Percentiles rank a stretch among this genome's conserved stretches.
Conservation (phyloP, 2,797 vertebrate genomes). For the Neosilurus mollespiculum region DNA sequence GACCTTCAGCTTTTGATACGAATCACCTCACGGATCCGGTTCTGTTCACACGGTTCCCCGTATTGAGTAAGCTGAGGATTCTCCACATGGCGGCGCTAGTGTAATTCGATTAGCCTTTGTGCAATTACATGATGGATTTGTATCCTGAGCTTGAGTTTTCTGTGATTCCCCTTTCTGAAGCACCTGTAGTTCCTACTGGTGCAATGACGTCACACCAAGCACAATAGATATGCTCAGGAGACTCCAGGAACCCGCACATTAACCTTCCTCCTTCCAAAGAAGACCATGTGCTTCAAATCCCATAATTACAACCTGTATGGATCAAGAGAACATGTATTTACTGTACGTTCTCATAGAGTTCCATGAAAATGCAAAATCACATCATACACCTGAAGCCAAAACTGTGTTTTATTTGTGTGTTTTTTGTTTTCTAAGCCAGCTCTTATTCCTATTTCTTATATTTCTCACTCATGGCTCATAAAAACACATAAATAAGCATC, state of each 20-base stretch:
- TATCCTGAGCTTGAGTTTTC: neutral
- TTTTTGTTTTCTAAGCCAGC: neutral
- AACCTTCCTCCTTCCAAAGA: neutral
- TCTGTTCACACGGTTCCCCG: neutral
- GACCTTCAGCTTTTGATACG: neutral
- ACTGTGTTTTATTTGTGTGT: too few relatives aligned
- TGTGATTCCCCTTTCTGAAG: neutral
- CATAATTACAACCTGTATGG: neutral
- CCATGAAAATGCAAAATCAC: neutral
- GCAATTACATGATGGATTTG: neutral
- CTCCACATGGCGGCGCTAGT: neutral
- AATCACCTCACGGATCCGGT: neutral
- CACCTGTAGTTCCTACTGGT: neutral
- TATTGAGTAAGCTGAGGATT: neutral
- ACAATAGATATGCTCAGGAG: neutral
- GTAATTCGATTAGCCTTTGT: neutral
- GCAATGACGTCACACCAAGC: neutral
- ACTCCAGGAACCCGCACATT: neutral
- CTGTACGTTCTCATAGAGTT: neutral
- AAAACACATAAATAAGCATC: neutral
- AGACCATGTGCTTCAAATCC: neutral
- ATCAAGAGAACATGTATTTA: neutral
- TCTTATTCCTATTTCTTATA: neutral
- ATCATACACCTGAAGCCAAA: neutral
- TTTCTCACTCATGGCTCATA: neutral